A percentile compares a stretch with the other conserved stretches of the same genome.
Evolutionary conservation across 2,113 vertebrate genomes (phyloP).

Genomic region (Cercopithecus mona): DNA sequence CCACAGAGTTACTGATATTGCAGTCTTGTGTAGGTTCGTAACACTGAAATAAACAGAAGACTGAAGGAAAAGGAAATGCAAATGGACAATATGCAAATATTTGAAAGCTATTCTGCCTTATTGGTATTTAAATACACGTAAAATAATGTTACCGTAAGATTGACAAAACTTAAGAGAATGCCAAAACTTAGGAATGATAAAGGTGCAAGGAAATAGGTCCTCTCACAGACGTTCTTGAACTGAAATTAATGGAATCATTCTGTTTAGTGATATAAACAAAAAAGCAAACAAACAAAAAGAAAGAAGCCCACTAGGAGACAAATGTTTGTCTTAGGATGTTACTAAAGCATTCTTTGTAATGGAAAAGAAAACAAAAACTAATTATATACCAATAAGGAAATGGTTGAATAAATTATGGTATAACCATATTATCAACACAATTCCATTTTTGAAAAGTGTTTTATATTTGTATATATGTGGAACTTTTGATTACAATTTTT

Average conservation of each 20-base stretch:
- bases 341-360: neutral
- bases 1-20: neutral
- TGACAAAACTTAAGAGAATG: neutral
- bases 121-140: neutral
- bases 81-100: neutral
- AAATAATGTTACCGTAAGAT: neutral
- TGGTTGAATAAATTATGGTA: neutral
- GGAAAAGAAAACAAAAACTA: neutral
- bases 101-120: neutral
- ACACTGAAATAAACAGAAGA: neutral
- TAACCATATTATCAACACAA: neutral
- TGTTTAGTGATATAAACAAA: neutral
- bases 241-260: neutral
- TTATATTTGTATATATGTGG: neutral
- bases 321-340: neutral
- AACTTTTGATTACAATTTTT: neutral
- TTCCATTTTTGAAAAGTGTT: neutral
- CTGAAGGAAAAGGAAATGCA: neutral
- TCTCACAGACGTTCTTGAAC: neutral
- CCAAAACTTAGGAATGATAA: neutral
- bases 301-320: neutral
- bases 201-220: neutral
- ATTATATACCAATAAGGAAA: neutral
- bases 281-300: neutral
- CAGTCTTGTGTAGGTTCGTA: neutral